These are phyloP conservation scores for Heterochromis multidens DNA, from an alignment of 2,113 vertebrate species.

Conservation along the genomic window DNA sequence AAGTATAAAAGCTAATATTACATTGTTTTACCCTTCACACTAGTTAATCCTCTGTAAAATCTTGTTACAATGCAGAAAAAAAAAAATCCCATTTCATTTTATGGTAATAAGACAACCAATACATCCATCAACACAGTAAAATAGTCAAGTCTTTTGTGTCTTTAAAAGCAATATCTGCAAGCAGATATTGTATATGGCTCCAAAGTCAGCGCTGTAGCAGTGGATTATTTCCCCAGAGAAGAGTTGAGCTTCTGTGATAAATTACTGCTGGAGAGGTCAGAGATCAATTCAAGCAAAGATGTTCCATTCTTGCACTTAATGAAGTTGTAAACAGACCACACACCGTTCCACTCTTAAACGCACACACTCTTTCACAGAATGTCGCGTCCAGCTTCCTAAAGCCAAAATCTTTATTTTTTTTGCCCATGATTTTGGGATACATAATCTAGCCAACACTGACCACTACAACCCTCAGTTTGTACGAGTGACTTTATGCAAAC, in stretches of 20 bases:
- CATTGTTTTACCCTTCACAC: neutral
- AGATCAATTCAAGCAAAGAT: neutral
- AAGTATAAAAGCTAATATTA: constrained; percentile 33
- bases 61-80: neutral
- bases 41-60: constrained; percentile 11
- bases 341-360: neutral
- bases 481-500: constrained; percentile 10
- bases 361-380: neutral
- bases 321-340: neutral
- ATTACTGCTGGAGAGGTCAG: neutral
- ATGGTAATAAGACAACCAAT: neutral
- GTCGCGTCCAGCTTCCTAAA: neutral
- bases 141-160: neutral
- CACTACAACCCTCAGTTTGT: neutral
- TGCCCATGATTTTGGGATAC: neutral
- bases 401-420: neutral
- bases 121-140: neutral
- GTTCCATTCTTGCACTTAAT: neutral
- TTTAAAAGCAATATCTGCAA: neutral
- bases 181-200: neutral
- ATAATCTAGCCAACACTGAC: neutral
- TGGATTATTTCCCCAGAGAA: neutral
- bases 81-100: constrained; percentile 13
- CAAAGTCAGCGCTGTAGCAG: neutral
- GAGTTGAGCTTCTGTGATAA: neutral